Evolutionary conservation across 1,140 invertebrate genomes (phyloP).

Genomic region (Apis dorsata): DNA sequence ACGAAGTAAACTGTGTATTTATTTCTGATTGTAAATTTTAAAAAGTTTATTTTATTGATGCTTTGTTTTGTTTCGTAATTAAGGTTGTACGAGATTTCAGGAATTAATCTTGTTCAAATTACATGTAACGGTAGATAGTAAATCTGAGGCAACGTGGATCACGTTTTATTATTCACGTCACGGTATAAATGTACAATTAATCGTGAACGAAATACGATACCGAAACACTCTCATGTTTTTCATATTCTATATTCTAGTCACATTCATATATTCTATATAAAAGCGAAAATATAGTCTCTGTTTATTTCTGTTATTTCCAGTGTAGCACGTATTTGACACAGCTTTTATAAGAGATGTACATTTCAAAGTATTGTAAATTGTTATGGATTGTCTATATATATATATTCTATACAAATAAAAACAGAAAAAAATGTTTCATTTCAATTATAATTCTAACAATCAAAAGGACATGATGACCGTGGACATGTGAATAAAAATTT

Average conservation of each 20-base stretch:
- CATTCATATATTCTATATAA: too few species aligned
- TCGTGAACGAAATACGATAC: background rate
- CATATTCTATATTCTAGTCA: too few species aligned
- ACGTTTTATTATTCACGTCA: background rate
- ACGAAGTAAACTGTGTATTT: background rate
- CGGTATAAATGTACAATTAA: background rate
- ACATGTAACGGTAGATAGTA: too few species aligned
- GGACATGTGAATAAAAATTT: background rate
- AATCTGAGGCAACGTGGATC: background rate
- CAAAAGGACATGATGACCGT: too few species aligned
- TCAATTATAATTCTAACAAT: background rate
- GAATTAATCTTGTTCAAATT: conserved; percentile 1
- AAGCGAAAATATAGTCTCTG: too few species aligned
- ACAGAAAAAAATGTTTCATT: background rate
- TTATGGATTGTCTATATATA: too few species aligned
- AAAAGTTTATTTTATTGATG: too few species aligned
- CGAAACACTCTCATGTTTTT: background rate
- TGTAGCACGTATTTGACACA: too few species aligned
- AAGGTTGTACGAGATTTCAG: background rate
- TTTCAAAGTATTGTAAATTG: too few species aligned
- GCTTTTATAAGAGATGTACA: too few species aligned
- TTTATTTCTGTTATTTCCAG: too few species aligned
- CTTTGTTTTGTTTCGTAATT: background rate
- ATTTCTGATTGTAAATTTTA: background rate
- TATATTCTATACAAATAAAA: too few species aligned